Base-by-base conservation (phyloP, 1,140 invertebrate species). In the Pseudachorutes palmiensis region DNA sequence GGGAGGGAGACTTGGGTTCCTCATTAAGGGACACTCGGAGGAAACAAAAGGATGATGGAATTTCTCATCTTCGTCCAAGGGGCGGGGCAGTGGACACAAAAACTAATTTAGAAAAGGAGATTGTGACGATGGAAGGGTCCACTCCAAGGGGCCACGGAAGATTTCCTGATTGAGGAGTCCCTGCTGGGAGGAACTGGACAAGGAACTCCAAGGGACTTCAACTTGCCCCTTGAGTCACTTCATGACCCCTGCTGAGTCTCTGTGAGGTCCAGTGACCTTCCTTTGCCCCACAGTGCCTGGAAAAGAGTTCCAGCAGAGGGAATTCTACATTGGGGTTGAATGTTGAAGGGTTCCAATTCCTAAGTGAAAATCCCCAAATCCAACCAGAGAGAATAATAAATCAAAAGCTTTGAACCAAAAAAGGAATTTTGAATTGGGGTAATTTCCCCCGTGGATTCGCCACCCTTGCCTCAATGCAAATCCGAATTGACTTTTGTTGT, bases 401-500 rank as follows among this genome's bases (percentile, higher is more conserved):
- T 55, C 51, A 55, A 55, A 55, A 55, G 51, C 14, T 22, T 14
- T 14, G 24, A 55, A 14, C 51, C 24, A 55, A 55, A 55, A 55
- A 55, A 3, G 24, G 51, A 55, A 55, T 55, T 55, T 24, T 24
- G 24, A 55, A 55, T 55, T 14, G 5, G 24, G 5, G 24, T 55
- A 14, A 55, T 55, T 55, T 55, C 51, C 51, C 51, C 24, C 24
- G 51, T 55, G 51, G 51, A 5, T 55, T 41, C 19, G 5, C 5
- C 36, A 9, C 36, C 51, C 12, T 26, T 24, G 51, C 51, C 51
- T 22, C 24, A 16, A 3, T 5, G 51, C 12, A 22, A 24, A 55
- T 16, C 12, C 51, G 51, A 55, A 55, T 55, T 12, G 19, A 31
- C 65, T 76, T 77, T 78, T 78, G 83, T 81, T 83, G 82, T 81